A percentile compares a stretch with the other conserved stretches of the same genome.
phyloP scores from a whole-genome alignment of 2,797 vertebrate genomes.

The Pteronotus mesoamericanus region DNA sequence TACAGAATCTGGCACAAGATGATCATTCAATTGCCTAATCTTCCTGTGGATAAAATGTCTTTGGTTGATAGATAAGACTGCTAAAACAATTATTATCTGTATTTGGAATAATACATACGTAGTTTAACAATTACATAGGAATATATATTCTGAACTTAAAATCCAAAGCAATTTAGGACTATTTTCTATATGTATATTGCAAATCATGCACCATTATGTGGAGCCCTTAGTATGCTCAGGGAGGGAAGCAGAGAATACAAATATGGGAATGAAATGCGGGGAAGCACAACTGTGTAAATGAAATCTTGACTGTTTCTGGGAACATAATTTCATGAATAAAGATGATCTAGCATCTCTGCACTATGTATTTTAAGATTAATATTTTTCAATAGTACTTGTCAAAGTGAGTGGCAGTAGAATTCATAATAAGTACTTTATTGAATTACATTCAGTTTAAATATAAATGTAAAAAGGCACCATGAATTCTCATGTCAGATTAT shows the following conservation, averaged over 20 bases:
- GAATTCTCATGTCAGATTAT: constrained; percentile 69
- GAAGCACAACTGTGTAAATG: constrained; percentile 38
- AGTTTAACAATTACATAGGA: background rate
- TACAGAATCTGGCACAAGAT: background rate
- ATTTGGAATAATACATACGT: background rate
- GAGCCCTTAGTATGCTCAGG: background rate
- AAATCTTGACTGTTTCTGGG: constrained; percentile 47
- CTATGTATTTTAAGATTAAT: constrained; percentile 71
- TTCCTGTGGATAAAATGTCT: background rate
- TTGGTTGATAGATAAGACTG: constrained; percentile 14
- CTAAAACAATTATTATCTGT: constrained; percentile 8
- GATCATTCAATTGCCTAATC: background rate
- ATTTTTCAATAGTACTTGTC: constrained; percentile 74
- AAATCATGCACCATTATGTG: background rate
- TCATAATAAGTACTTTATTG: constrained; percentile 73
- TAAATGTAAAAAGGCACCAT: constrained; percentile 57
- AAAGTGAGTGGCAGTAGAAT: constrained; percentile 67
- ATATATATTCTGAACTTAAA: background rate
- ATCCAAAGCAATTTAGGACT: background rate
- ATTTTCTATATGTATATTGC: background rate
- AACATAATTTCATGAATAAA: constrained; percentile 73
- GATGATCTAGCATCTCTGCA: constrained; percentile 61
- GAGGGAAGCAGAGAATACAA: constrained; percentile 7
- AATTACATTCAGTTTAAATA: constrained; percentile 68
- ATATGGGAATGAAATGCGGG: constrained; percentile 41